phyloP scores from a whole-genome alignment of 2,113 vertebrate genomes.

The Ornithorhynchus anatinus region DNA sequence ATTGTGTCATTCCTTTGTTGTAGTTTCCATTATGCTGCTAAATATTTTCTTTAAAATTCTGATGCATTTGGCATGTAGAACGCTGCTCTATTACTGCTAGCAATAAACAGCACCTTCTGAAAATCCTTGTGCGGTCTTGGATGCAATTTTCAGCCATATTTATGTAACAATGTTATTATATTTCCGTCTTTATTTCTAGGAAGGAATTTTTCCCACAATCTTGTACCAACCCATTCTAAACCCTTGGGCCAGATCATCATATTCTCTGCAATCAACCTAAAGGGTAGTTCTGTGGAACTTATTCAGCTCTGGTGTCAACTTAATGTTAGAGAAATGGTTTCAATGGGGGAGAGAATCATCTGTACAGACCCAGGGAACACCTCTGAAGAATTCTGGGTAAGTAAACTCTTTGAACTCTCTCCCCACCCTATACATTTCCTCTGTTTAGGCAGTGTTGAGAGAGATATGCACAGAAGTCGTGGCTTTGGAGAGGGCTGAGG shows the following conservation, averaged over 20 bases:
- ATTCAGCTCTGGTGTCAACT: no score
- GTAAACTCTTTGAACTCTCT: no score
- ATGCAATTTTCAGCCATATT: neutral
- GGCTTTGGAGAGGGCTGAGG: no score
- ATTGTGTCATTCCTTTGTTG: slow-evolving; percentile 34
- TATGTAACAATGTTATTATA: neutral
- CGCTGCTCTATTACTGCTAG: slow-evolving; percentile 8
- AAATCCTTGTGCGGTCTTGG: neutral
- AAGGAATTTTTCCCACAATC: neutral
- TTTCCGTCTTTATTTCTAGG: slow-evolving; percentile 20
- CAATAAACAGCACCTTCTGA: slow-evolving; percentile 28
- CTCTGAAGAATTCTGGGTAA: no score
- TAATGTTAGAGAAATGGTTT: no score
- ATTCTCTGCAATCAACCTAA: no score
- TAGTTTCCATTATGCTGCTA: slow-evolving; percentile 46
- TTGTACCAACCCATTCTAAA: neutral
- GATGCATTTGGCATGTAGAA: slow-evolving; percentile 24
- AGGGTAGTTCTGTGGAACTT: no score
- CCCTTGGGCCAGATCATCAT: slow-evolving; percentile 2
- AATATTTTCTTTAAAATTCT: slow-evolving; percentile 52
- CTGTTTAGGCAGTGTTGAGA: no score
- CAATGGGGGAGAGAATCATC: no score
- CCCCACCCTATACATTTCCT: no score
- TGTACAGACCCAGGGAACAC: no score
- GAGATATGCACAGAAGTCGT: no score